phyloP scores from a whole-genome alignment of 2,888 invertebrate species.

The Drosophila setosimentum region DNA sequence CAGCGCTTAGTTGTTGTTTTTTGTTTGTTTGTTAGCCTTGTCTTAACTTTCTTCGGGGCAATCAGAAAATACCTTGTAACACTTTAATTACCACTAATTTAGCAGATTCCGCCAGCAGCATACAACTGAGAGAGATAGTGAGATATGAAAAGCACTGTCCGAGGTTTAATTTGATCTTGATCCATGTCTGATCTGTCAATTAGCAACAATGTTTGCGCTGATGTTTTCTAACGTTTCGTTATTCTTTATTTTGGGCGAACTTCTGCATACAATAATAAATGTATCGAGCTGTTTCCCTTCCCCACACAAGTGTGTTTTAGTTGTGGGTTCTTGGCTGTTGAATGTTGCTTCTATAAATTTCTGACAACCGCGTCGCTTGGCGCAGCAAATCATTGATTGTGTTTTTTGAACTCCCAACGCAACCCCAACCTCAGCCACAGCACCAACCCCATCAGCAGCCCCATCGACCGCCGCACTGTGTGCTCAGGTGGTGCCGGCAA shows the following conservation, averaged over 20 bases:
- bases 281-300: constrained; percentile 8
- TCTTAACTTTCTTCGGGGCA: constrained; percentile 64
- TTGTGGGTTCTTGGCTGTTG: constrained; percentile 6
- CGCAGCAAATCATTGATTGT: constrained; percentile 76
- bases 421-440: neutral
- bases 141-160: constrained; percentile 29
- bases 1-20: constrained; percentile 6
- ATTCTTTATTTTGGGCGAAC: constrained; percentile 7
- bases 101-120: constrained; percentile 14
- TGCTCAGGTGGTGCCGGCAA: constrained; percentile 19
- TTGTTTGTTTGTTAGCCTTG: constrained; percentile 22
- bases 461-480: neutral
- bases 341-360: constrained; percentile 57
- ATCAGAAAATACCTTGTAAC: constrained; percentile 69
- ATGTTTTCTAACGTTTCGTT: constrained; percentile 39
- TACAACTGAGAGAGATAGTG: neutral
- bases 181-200: constrained; percentile 55
- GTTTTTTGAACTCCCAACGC: constrained; percentile 24
- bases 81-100: constrained; percentile 76
- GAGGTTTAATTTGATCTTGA: constrained; percentile 53
- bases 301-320: constrained; percentile 11
- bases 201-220: constrained; percentile 44
- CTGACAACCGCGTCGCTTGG: constrained; percentile 73
- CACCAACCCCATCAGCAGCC: neutral
- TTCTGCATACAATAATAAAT: constrained; percentile 8